Conservation (phyloP, 2,797 vertebrate species). For the Hemitrygon akajei region DNA sequence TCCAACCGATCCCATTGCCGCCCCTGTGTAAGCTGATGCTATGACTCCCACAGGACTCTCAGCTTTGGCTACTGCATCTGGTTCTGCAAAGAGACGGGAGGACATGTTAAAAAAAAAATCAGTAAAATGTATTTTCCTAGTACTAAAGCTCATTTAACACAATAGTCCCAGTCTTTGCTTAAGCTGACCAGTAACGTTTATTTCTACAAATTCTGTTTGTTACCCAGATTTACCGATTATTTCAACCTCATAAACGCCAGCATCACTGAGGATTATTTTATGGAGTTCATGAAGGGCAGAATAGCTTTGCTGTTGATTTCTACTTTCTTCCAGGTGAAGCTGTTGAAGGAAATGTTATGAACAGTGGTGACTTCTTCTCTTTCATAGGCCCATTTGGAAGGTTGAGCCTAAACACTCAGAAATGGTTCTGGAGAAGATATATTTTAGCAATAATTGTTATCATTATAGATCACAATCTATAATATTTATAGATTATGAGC, state of each 20-base stretch:
- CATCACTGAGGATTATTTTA: slow-evolving; percentile 54
- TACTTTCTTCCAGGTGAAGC: slow-evolving; percentile 57
- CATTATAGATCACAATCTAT: too few species aligned
- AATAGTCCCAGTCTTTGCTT: neutral
- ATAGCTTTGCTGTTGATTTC: slow-evolving; percentile 47
- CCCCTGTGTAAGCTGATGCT: neutral
- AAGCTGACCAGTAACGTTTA: slow-evolving; percentile 39
- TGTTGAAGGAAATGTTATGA: slow-evolving; percentile 54
- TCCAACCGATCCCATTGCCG: neutral
- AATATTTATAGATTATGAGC: too few species aligned
- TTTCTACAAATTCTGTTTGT: slow-evolving; percentile 53
- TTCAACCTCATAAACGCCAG: slow-evolving; percentile 54
- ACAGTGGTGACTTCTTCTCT: slow-evolving; percentile 58
- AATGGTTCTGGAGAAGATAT: slow-evolving; percentile 46
- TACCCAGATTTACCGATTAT: slow-evolving; percentile 57
- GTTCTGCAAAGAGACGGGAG: neutral
- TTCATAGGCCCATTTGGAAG: slow-evolving; percentile 56
- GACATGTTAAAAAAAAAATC: neutral
- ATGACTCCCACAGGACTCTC: neutral
- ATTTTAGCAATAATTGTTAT: too few species aligned
- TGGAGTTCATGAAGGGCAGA: slow-evolving; percentile 50
- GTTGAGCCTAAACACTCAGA: slow-evolving; percentile 52
- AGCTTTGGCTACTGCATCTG: too few species aligned
- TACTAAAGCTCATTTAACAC: neutral
- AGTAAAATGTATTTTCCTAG: neutral